phyloP scores from a whole-genome alignment of 2,797 vertebrate genomes.

The Smutsia gigantea region DNA sequence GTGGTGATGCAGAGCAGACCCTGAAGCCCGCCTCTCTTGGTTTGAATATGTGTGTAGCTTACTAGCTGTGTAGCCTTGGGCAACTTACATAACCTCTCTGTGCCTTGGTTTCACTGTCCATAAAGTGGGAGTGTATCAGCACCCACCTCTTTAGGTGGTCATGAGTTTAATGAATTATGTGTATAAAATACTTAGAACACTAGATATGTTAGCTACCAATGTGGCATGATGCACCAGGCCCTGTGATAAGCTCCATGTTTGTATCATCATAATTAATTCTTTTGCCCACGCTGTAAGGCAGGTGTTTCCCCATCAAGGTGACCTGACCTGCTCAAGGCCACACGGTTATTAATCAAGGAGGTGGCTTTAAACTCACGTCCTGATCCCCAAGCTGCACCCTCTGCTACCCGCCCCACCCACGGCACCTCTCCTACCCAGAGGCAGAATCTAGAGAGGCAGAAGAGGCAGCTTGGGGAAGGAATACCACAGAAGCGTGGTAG shows the following conservation, averaged over 20 bases:
- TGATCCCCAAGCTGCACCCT: neutral
- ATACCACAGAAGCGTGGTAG: neutral
- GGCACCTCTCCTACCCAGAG: neutral
- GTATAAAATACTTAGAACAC: neutral
- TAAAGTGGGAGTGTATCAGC: neutral
- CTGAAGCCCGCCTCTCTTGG: neutral
- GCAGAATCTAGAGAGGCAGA: neutral
- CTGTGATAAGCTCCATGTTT: neutral
- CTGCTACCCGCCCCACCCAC: rapidly evolving
- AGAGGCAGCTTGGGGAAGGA: neutral
- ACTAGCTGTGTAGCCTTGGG: neutral
- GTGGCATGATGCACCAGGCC: too few relatives aligned
- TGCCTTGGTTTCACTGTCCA: neutral
- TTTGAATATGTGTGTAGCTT: neutral
- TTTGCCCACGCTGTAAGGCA: neutral
- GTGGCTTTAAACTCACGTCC: neutral
- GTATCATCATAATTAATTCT: neutral
- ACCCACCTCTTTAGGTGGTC: neutral
- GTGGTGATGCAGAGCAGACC: neutral
- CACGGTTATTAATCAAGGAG: neutral
- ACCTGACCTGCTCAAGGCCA: neutral
- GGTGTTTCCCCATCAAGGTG: neutral
- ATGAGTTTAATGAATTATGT: neutral
- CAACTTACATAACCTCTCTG: neutral
- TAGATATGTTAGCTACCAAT: neutral